These are phyloP conservation scores for Stenurella melanura DNA, from an alignment of 2,888 invertebrate genomes.

Conservation along the genomic window DNA sequence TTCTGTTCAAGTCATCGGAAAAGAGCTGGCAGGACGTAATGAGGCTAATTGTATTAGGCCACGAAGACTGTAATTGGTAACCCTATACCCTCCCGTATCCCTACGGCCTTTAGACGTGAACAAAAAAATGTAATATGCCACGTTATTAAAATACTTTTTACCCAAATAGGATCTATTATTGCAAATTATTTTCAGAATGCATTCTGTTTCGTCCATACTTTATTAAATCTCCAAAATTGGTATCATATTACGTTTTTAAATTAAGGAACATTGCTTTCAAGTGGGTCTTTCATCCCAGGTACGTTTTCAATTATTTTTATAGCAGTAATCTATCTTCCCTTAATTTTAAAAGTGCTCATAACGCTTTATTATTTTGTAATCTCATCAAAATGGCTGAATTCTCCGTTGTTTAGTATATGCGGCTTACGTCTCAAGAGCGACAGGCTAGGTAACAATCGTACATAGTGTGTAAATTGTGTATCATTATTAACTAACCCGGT, in stretches of 20 bases:
- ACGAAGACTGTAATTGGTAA: conserved; percentile 66
- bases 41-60: conserved; percentile 65
- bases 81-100: conserved; percentile 60
- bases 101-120: conserved; percentile 55
- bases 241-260: conserved; percentile 39
- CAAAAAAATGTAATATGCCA: conserved; percentile 58
- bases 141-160: conserved; percentile 45
- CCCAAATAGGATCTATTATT: conserved; percentile 45
- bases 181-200: conserved; percentile 37
- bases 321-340: conserved; percentile 19
- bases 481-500: neutral
- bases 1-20: conserved; percentile 53
- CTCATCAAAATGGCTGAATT: neutral
- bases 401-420: neutral
- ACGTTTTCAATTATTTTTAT: conserved; percentile 22
- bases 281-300: conserved; percentile 15
- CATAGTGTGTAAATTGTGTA: neutral
- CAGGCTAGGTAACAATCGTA: neutral
- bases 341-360: conserved; percentile 13
- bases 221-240: conserved; percentile 27
- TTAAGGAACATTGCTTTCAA: conserved; percentile 33
- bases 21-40: conserved; percentile 60
- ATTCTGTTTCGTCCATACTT: conserved; percentile 19
- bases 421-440: neutral
- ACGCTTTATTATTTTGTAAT: conserved; percentile 8